Percentiles rank a stretch among this genome's conserved stretches.
Evolutionary conservation across 2,797 vertebrate genomes (phyloP).

Genomic region (Australoheros facetus): DNA sequence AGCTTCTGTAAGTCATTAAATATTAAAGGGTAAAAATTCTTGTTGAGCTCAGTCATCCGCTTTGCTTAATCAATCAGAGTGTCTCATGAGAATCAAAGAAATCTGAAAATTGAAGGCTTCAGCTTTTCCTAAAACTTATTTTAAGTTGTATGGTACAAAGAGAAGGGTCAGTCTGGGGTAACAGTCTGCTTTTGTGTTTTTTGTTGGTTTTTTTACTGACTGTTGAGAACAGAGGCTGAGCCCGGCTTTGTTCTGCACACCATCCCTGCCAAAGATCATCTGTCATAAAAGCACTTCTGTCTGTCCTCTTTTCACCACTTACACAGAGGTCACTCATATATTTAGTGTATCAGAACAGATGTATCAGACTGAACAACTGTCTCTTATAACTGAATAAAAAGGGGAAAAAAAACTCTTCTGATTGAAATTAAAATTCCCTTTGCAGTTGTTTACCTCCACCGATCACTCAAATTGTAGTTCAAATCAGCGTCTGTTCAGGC

Average conservation of each 20-base stretch:
- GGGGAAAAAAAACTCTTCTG: not conserved
- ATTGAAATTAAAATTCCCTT: not conserved
- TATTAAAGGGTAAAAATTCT: not conserved
- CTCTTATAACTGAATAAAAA: conserved; percentile 10
- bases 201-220: not conserved
- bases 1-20: not conserved
- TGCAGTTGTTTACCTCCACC: not conserved
- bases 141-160: not conserved
- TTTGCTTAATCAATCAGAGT: not conserved
- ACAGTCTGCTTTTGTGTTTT: not conserved
- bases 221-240: conserved; percentile 31
- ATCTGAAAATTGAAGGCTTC: not conserved
- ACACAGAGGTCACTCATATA: conserved; percentile 31
- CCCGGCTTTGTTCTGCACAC: conserved; percentile 28
- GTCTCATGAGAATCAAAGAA: not conserved
- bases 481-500: not conserved
- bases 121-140: too few species aligned
- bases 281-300: conserved; percentile 41
- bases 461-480: not conserved
- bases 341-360: not conserved
- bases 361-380: not conserved
- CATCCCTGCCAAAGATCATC: conserved; percentile 44
- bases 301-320: conserved; percentile 34
- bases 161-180: conserved; percentile 18
- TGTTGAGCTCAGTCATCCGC: not conserved